A percentile compares a stretch with the other conserved stretches of the same genome.
phyloP scores from a whole-genome alignment of 1,140 invertebrate genomes.

The Cephus cinctus region DNA sequence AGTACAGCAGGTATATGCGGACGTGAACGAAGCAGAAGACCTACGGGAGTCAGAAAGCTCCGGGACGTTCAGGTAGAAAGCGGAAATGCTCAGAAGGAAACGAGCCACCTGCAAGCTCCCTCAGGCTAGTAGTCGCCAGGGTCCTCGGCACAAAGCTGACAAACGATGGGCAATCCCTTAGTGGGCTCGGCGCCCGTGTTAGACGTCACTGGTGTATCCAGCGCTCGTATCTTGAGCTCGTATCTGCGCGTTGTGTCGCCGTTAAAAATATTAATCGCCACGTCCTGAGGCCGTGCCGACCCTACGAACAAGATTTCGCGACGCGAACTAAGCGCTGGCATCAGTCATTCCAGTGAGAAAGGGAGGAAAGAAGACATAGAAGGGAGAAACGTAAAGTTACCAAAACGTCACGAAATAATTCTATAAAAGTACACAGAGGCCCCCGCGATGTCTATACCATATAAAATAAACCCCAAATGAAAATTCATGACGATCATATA shows the following conservation, averaged over 20 bases:
- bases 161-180: conserved; percentile 18
- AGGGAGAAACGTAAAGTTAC: not conserved
- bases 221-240: conserved; percentile 9
- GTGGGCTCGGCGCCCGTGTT: conserved; percentile 18
- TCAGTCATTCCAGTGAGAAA: conserved; percentile 15
- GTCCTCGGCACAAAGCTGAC: conserved; percentile 9
- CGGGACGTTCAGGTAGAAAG: not conserved
- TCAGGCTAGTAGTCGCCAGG: too few species aligned
- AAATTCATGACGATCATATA: too few species aligned
- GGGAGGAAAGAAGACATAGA: not conserved
- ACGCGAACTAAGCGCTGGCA: conserved; percentile 13
- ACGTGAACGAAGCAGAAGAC: too few species aligned
- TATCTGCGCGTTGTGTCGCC: conserved; percentile 9
- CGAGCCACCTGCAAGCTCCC: too few species aligned
- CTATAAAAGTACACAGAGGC: too few species aligned
- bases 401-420: too few species aligned
- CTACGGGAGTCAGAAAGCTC: not conserved
- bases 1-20: too few species aligned
- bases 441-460: too few species aligned
- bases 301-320: conserved; percentile 7
- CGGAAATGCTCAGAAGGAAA: too few species aligned
- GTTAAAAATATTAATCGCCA: conserved; percentile 26
- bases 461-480: too few species aligned
- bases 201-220: conserved; percentile 7
- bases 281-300: too few species aligned